Evolutionary conservation across 1,140 invertebrate species (phyloP), one percentile per base, ranked within the genome.

Genomic region (Drosophila seguyi): DNA sequence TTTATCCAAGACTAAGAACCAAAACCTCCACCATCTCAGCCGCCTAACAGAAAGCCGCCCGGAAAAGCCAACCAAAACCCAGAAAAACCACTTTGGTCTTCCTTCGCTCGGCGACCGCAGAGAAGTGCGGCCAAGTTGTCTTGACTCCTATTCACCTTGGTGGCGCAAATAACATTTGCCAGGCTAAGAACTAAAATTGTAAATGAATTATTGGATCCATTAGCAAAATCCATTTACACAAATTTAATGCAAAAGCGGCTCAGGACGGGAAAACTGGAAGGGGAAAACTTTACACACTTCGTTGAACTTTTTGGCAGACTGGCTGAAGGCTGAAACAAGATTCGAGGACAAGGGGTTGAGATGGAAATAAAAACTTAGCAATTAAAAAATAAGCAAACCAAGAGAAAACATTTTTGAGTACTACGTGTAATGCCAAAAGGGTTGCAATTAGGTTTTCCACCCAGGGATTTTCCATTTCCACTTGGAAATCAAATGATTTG

Each of bases 171-270:
- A 87, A 50, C 81, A 88, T 90, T 88, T 90, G 68, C 85, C 66
- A 55, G 75, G 73, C 84, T 85, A 72, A 71, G 69, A 90, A 90
- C 86, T 91, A 88, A 72, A 91, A 91, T 81, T 88, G 81, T 85
- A 91, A 90, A 91, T 91, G 90, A 91, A 91, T 91, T 91, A 91
- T 91, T 91, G 90, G 90, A 91, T 91, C 90, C 90, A 91, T 91
- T 91, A 91, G 90, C 90, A 88, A 91, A 88, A 91, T 91, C 88
- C 88, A 91, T 88, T 91, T 91, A 91, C 90, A 91, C 90, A 88
- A 85, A 85, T 87, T 90, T 88, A 90, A 90, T 90, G 86, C 81
- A 69, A 82, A 88, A 81, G 81, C 85, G 71, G 84, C 77, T 81
- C 66, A 55, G 7, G 11, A 36, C 4, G 34, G 34, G 34, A 36